Evolutionary conservation across 2,888 invertebrate genomes (phyloP).

Genomic region (Thalpophila matura): DNA sequence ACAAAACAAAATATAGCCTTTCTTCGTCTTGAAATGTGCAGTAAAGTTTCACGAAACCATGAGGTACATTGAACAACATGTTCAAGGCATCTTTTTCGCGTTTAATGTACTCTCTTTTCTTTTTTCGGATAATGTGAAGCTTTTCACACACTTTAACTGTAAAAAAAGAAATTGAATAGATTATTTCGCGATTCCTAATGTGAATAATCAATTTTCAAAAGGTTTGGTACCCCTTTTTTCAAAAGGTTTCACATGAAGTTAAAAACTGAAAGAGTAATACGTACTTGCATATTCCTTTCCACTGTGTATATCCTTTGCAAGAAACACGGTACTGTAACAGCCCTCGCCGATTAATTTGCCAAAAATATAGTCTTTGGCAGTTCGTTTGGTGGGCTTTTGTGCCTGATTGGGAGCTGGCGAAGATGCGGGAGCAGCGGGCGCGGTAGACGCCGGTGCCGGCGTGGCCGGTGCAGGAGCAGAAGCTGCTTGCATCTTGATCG

Average conservation of each 20-base stretch:
- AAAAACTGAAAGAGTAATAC: conserved; percentile 74
- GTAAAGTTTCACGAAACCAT: conserved; percentile 98
- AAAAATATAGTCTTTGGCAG: conserved; percentile 97
- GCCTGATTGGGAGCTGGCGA: conserved; percentile 84
- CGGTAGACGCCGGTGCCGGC: conserved; percentile 79
- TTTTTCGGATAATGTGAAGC: conserved; percentile 97
- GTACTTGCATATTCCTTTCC: conserved; percentile 98
- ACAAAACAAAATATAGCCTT: conserved; percentile 98
- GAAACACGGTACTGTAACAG: conserved; percentile 98
- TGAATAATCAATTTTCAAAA: background rate
- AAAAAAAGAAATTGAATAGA: conserved; percentile 70
- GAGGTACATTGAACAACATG: conserved; percentile 94
- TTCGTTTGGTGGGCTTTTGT: conserved; percentile 91
- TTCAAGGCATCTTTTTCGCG: conserved; percentile 98
- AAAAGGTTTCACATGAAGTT: background rate
- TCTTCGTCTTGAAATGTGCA: conserved; percentile 99
- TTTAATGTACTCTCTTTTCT: conserved; percentile 97
- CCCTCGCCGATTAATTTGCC: conserved; percentile 99
- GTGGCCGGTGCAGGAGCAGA: conserved; percentile 83
- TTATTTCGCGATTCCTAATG: conserved; percentile 16
- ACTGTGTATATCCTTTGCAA: conserved; percentile 97
- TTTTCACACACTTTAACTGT: conserved; percentile 99
- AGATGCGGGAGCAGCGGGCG: conserved; percentile 81
- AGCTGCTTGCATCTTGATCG: conserved; percentile 88
- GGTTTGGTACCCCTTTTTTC: too few relatives aligned